These are phyloP conservation scores for Trichopria drosophilae DNA, from an alignment of 2,888 invertebrate genomes.

Conservation along the genomic window DNA sequence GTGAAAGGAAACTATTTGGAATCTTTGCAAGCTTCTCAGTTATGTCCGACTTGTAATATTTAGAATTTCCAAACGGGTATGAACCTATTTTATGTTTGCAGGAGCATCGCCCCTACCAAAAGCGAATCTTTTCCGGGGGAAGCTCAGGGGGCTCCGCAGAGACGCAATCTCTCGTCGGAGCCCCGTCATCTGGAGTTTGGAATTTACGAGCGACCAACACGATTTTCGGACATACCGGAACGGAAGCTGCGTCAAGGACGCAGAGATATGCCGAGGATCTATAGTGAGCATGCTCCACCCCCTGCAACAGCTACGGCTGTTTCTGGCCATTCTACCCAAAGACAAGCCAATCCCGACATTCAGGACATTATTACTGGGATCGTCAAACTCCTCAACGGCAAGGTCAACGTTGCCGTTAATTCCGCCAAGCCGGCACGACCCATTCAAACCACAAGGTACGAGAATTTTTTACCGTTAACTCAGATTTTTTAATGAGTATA, in stretches of 20 bases:
- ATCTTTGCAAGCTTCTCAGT: too few relatives aligned
- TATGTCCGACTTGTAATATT: too few relatives aligned
- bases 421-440: slow-evolving; percentile 72
- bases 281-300: slow-evolving; percentile 50
- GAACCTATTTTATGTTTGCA: slow-evolving; percentile 16
- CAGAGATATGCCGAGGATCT: slow-evolving; percentile 52
- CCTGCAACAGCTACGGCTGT: slow-evolving; percentile 38
- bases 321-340: slow-evolving; percentile 38
- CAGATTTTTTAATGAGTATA: background rate
- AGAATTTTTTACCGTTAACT: background rate
- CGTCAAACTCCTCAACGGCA: slow-evolving; percentile 84
- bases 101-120: slow-evolving; percentile 47
- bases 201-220: slow-evolving; percentile 44
- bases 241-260: slow-evolving; percentile 47
- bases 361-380: slow-evolving; percentile 90
- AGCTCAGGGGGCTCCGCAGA: slow-evolving; percentile 75
- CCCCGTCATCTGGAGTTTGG: slow-evolving; percentile 66
- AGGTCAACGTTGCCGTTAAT: slow-evolving; percentile 82
- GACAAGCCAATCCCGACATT: slow-evolving; percentile 75
- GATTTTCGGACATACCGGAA: slow-evolving; percentile 32
- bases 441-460: slow-evolving; percentile 57
- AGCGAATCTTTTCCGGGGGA: slow-evolving; percentile 67
- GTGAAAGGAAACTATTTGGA: too few relatives aligned
- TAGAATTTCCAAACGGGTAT: too few relatives aligned
- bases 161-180: slow-evolving; percentile 69